A percentile compares a stretch with the other conserved stretches of the same genome.
phyloP scores from a whole-genome alignment of 2,113 vertebrate genomes.

The Trichechus manatus region DNA sequence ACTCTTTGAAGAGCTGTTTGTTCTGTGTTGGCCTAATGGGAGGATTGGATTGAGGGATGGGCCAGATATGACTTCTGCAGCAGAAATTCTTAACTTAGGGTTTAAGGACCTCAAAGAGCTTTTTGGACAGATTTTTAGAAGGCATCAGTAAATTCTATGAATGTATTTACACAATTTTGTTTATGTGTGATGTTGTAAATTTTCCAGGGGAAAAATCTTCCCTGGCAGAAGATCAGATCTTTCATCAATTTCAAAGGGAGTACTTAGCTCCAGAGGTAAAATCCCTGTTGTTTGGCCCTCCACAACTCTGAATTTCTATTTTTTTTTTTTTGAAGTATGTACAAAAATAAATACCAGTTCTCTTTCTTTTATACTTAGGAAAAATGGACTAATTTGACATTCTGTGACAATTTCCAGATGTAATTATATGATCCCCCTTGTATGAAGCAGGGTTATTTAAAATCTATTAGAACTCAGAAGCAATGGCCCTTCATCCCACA shows the following conservation, averaged over 20 bases:
- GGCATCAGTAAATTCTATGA: neutral
- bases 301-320: neutral
- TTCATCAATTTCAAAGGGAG: neutral
- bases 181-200: neutral
- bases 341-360: conserved; percentile 28
- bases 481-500: neutral
- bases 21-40: neutral
- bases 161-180: neutral
- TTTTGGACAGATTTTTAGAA: conserved; percentile 14
- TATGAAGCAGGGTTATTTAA: conserved; percentile 44
- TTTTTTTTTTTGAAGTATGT: neutral
- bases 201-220: neutral
- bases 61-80: neutral
- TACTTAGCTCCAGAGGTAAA: neutral
- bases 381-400: conserved; percentile 59
- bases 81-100: neutral
- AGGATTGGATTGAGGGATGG: neutral
- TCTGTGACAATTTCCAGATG: conserved; percentile 6
- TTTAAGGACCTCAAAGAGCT: neutral
- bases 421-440: conserved; percentile 26
- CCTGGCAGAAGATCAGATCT: neutral
- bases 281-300: neutral
- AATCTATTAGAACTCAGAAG: neutral
- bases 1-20: neutral
- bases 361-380: conserved; percentile 43